phyloP scores from a whole-genome alignment of 2,113 vertebrate genomes.

The Paralichthys olivaceus region DNA sequence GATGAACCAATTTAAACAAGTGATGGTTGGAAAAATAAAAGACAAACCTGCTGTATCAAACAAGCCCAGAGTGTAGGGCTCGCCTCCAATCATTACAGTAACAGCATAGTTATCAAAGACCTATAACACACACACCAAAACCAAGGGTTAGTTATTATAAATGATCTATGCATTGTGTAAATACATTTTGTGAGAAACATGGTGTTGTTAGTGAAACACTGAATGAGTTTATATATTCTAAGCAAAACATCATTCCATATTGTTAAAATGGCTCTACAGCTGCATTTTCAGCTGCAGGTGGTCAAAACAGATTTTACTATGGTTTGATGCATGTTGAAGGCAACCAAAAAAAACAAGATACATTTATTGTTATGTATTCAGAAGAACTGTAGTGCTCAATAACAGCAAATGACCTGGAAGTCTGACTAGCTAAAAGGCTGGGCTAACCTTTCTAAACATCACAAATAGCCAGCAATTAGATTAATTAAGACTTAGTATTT shows the following conservation, averaged over 20 bases:
- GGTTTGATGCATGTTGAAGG: background rate
- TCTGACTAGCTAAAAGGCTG: no score
- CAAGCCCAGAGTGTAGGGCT: conserved; percentile 98
- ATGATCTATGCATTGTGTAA: background rate
- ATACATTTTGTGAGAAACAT: background rate
- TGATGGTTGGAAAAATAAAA: background rate
- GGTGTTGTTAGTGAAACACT: no score
- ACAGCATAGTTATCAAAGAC: conserved; percentile 99
- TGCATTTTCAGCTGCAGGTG: background rate
- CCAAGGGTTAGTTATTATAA: background rate
- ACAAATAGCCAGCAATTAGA: no score
- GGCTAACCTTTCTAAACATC: no score
- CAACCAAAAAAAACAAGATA: background rate
- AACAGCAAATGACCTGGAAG: no score
- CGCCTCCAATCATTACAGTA: conserved; percentile 99
- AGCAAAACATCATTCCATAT: no score
- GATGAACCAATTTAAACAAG: background rate
- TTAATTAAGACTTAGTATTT: no score
- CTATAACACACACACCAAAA: conserved; percentile 73
- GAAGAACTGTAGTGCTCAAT: background rate
- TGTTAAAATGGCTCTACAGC: background rate
- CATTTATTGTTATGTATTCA: background rate
- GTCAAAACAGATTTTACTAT: background rate
- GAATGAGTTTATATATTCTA: no score
- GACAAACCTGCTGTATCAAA: conserved; percentile 97